A percentile compares a stretch with the other conserved stretches of the same genome.
These are phyloP conservation scores for Hyperoplus immaculatus DNA, from an alignment of 2,797 vertebrate genomes.

Conservation along the genomic window DNA sequence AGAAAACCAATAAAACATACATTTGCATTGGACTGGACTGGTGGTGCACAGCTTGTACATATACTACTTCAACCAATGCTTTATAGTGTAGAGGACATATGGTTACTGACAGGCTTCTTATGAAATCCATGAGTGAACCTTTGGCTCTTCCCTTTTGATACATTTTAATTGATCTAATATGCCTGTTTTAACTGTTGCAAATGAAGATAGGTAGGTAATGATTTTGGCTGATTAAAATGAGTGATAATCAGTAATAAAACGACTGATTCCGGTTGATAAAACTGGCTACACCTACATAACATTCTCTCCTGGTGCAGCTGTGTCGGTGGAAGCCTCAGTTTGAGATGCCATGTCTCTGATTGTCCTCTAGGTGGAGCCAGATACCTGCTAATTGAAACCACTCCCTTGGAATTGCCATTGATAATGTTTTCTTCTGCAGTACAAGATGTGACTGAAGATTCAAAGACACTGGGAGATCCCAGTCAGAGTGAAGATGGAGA, in stretches of 20 bases:
- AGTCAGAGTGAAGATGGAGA: conserved; percentile 76
- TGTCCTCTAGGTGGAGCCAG: conserved; percentile 77
- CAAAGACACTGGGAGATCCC: conserved; percentile 67
- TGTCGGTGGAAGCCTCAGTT: background rate
- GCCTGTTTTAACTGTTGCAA: background rate
- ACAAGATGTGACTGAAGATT: conserved; percentile 79
- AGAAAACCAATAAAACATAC: background rate
- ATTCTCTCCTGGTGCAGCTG: background rate
- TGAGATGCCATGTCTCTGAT: background rate
- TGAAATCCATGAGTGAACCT: background rate
- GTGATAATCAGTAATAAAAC: background rate
- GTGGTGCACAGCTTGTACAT: background rate
- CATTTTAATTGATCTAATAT: background rate
- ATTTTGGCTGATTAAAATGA: background rate
- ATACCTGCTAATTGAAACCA: conserved; percentile 41
- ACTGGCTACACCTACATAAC: background rate
- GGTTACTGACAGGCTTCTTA: background rate
- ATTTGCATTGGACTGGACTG: background rate
- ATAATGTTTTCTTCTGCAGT: conserved; percentile 52
- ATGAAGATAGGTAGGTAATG: background rate
- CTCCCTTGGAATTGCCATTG: background rate
- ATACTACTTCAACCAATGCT: background rate
- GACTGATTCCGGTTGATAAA: background rate
- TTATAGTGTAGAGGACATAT: background rate
- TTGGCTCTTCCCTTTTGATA: background rate